Evolutionary conservation across 2,888 invertebrate genomes (phyloP).

Genomic region (Suillia variegata): DNA sequence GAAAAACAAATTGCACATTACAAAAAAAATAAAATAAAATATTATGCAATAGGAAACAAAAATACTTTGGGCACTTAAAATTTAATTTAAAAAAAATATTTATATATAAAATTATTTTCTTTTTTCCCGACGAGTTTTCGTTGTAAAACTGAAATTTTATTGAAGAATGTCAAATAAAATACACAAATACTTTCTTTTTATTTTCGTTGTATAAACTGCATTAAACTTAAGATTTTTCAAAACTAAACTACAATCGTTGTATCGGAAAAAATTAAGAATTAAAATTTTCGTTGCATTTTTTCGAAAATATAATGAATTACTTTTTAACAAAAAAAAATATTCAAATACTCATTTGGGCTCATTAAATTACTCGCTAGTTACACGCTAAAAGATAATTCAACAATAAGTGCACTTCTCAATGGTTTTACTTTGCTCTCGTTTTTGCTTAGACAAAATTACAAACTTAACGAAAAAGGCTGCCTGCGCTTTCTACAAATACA

Average conservation of each 20-base stretch:
- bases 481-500: background rate
- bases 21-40: constrained; percentile 3
- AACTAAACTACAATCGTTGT: constrained; percentile 5
- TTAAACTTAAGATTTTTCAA: background rate
- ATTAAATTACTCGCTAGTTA: no score
- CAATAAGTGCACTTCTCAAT: constrained; percentile 22
- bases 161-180: constrained; percentile 1
- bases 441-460: constrained; percentile 26
- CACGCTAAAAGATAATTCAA: no score
- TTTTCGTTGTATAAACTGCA: background rate
- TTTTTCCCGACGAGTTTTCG: background rate
- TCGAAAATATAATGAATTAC: background rate
- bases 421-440: background rate
- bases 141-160: background rate
- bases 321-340: background rate
- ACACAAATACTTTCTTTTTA: background rate
- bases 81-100: background rate
- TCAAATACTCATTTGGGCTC: no score
- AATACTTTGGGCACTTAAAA: constrained; percentile 40
- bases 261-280: constrained; percentile 15
- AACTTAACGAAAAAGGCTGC: constrained; percentile 21
- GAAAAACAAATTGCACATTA: constrained; percentile 11
- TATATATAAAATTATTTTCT: background rate
- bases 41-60: constrained; percentile 10
- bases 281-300: constrained; percentile 55